Percentiles rank a stretch among this genome's conserved stretches.
Conservation (phyloP, 2,888 invertebrate genomes). For the Eurytoma adleriae region DNA sequence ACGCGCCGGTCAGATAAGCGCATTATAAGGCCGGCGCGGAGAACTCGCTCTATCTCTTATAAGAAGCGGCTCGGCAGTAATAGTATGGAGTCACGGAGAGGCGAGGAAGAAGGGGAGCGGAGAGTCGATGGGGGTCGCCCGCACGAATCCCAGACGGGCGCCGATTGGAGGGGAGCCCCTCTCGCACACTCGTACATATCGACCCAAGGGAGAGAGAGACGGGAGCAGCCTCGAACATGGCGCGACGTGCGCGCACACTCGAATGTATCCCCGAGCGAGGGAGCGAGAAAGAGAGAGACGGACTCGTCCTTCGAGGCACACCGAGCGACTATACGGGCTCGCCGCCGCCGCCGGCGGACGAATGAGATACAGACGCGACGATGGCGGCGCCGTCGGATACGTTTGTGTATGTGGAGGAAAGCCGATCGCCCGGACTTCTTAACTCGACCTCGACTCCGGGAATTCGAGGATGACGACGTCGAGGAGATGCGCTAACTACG, state of each 20-base stretch:
- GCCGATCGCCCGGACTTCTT: constrained; percentile 27
- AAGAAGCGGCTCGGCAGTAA: constrained; percentile 12
- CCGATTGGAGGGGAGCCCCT: constrained; percentile 60
- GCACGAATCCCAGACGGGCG: constrained; percentile 51
- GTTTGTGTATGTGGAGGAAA: constrained; percentile 13
- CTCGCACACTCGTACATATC: constrained; percentile 49
- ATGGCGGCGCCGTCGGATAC: constrained; percentile 52
- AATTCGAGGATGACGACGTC: constrained; percentile 13
- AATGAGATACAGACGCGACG: constrained; percentile 39
- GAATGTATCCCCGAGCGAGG: neutral
- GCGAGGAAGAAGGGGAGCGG: constrained; percentile 23
- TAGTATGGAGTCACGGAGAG: constrained; percentile 46
- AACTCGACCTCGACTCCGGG: neutral
- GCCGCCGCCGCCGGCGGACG: constrained; percentile 28
- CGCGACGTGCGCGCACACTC: constrained; percentile 51
- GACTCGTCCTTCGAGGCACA: constrained; percentile 44
- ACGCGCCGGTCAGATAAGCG: constrained; percentile 50
- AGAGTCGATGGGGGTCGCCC: constrained; percentile 54
- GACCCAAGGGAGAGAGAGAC: constrained; percentile 43
- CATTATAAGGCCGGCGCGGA: constrained; percentile 38
- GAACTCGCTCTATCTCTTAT: constrained; percentile 46
- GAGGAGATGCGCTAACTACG: neutral
- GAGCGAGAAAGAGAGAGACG: constrained; percentile 3
- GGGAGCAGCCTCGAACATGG: constrained; percentile 39
- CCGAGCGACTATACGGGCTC: neutral